These are phyloP conservation scores for Habropoda laboriosa DNA, from an alignment of 1,140 invertebrate genomes.

Conservation along the genomic window DNA sequence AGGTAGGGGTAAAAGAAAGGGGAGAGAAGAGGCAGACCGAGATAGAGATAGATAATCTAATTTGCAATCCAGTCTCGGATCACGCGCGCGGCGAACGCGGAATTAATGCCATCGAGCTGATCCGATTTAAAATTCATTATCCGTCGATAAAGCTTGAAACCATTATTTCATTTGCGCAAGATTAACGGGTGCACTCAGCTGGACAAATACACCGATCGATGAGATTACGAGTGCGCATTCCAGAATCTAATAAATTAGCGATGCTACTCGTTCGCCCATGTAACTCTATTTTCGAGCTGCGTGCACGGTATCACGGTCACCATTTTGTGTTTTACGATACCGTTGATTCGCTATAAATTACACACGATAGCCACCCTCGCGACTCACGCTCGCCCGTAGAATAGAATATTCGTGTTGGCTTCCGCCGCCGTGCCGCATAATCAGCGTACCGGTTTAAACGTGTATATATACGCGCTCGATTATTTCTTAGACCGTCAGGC, in stretches of 20 bases:
- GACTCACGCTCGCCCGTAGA: background rate
- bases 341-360: conserved; percentile 50
- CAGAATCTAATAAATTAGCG: conserved; percentile 72
- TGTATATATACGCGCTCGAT: background rate
- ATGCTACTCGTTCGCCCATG: conserved; percentile 58
- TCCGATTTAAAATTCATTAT: conserved; percentile 73
- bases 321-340: conserved; percentile 47
- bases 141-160: conserved; percentile 67
- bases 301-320: conserved; percentile 41
- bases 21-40: background rate
- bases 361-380: conserved; percentile 9
- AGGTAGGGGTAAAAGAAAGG: too few species aligned
- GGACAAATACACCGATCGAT: conserved; percentile 69
- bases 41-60: conserved; percentile 55
- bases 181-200: conserved; percentile 66
- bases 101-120: conserved; percentile 63
- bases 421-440: background rate
- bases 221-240: conserved; percentile 64
- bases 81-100: conserved; percentile 56
- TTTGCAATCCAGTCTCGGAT: conserved; percentile 65
- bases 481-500: background rate
- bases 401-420: conserved; percentile 2
- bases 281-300: conserved; percentile 59
- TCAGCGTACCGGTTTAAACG: background rate
- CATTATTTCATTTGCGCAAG: conserved; percentile 69